Base-by-base conservation (phyloP, 2,888 invertebrate genomes). In the Spodoptera exigua region DNA sequence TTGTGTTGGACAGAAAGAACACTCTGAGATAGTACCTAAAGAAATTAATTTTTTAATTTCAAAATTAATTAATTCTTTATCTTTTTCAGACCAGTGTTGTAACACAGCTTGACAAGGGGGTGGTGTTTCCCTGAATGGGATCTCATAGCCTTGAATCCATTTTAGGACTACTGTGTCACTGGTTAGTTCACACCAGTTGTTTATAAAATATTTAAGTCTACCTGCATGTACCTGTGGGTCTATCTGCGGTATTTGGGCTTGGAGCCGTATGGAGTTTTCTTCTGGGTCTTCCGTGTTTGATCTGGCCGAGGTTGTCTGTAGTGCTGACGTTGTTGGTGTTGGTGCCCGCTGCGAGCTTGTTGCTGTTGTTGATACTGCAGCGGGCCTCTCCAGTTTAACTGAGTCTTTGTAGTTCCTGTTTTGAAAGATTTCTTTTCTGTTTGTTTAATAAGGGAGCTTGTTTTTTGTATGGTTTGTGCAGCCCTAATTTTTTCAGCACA, bases 331-430 rank as follows among this genome's bases (percentile, higher is more conserved):
- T 51, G 13, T 41, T 32, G 39, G 18, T n/a, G 36, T 2, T 13
- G 18, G 11, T 17, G 47, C 49, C 49, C 39, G 39, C 49, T 39
- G 27, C 39, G 17, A 32, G 49, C 39, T 32, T 3, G 39, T 49
- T 49, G 49, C n/a, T 32, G 40, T 49, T 49, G 40, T n/a, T 32
- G 49, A 27, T 40, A 17, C 1, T 17, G 49, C 40, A 32, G 17
- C 40, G 40, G 49, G 49, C 49, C 40, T 40, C 39, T 49, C 40
- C 40, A 51, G 32, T 40, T 51, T 40, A 16, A 3, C 18, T 47
- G 47, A 13, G 27, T 40, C 21, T 16, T 49, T 2, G 12, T 14
- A 11, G 17, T 36, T 1, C 1, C 12, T 16, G 18, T 2, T 17
- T 41, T 51, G 1, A 13, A 11, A 1, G 11, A 12, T 14, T 41